Evolutionary conservation across 64 coral and sea anemone genomes (phyloP), one percentile per base, ranked within the genome.

Genomic region (Stichodactyla helianthus): DNA sequence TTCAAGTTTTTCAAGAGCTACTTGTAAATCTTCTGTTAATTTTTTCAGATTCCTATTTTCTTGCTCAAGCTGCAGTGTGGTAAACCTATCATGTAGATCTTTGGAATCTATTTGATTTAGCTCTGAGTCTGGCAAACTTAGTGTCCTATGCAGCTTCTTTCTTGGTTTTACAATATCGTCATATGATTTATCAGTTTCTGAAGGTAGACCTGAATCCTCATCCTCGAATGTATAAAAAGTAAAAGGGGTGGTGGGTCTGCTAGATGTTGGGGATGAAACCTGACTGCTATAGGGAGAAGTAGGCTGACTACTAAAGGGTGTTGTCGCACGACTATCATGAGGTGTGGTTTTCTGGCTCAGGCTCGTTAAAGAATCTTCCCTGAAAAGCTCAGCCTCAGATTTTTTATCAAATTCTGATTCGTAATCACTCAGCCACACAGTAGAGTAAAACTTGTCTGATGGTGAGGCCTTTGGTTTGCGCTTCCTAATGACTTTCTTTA

Each of bases 361-460:
- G 71, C 86, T 84, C 79, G 88, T 74, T 55, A 91, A 60, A 17
- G 83, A 84, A 54, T 84, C 83, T 84, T 84, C 81, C 59, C 88
- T 71, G 25, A 62, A 82, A 52, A 70, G 79, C 80, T 88, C 91
- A 17, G 91, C 81, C 82, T 99, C 97, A 60, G 91, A 88, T 83
- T 99, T 99, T 82, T 89, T 99, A 61, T 99, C 97, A 51, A 80
- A 89, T 86, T 96, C 94, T 53, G 88, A 99, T 70, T 99, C 97
- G 87, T 93, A 99, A 79, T 99, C 97, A 84, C 97, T 99, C 50
- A 99, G 97, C 97, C 97, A 99, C 82, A 99, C 97, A 89, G 97
- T 99, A 55, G 97, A 95, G 82, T 99, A 99, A 99, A 99, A 99
- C 88, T 91, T 99, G 89, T 99, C 89, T 52, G 94, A 87, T 86